These are phyloP conservation scores for Acanthiza pusilla DNA, from an alignment of 2,797 vertebrate species.

Conservation along the genomic window DNA sequence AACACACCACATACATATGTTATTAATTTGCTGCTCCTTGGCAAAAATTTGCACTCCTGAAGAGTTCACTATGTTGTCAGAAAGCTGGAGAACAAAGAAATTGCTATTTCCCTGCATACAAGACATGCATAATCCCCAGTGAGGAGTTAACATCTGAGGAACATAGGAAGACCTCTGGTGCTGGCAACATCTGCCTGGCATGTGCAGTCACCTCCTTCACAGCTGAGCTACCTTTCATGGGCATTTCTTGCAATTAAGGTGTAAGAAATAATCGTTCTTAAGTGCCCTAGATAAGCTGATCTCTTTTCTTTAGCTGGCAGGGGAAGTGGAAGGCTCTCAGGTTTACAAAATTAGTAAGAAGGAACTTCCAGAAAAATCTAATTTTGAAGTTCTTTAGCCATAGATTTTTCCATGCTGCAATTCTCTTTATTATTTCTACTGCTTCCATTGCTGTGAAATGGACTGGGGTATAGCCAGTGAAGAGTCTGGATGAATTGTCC, in stretches of 20 bases:
- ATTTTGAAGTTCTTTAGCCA: not conserved
- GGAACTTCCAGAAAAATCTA: not conserved
- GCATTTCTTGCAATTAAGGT: not conserved
- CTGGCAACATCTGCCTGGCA: not conserved
- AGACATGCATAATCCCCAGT: not conserved
- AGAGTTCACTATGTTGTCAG: not conserved
- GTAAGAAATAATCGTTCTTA: not conserved
- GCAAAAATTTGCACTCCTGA: not conserved
- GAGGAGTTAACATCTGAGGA: not conserved
- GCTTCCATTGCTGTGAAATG: not conserved
- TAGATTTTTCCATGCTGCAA: conserved; percentile 11
- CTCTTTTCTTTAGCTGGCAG: not conserved
- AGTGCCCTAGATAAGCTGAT: not conserved
- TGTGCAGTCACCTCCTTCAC: not conserved
- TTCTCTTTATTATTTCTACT: not conserved
- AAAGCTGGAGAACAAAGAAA: conserved; percentile 13
- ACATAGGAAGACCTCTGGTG: not conserved
- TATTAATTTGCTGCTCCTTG: conserved; percentile 9
- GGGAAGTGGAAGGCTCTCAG: not conserved
- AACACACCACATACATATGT: not conserved
- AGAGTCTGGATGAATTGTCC: not conserved
- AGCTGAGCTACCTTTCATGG: not conserved
- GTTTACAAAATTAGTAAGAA: not conserved
- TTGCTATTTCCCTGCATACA: not conserved
- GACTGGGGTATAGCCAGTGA: not conserved